Conservation (phyloP, 2,888 invertebrate species). For the Pterostichus niger region DNA sequence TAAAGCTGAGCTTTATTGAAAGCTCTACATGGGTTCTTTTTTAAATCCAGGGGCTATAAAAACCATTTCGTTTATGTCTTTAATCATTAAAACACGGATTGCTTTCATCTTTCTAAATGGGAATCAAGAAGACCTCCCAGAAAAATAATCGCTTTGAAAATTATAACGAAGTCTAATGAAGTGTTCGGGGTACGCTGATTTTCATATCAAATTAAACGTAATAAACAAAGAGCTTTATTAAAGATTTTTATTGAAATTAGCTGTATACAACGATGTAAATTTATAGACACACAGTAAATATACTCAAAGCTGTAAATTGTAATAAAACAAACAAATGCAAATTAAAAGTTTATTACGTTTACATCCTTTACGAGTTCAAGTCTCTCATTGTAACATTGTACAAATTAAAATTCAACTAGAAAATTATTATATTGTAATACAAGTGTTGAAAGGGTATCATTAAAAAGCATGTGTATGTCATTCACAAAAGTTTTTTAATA, state of each 20-base stretch:
- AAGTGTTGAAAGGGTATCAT: no score
- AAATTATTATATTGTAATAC: no score
- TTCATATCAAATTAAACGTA: slow-evolving; percentile 5
- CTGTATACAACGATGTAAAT: neutral
- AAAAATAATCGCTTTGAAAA: slow-evolving; percentile 29
- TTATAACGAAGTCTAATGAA: slow-evolving; percentile 47
- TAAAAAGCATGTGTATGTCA: no score
- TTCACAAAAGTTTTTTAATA: no score
- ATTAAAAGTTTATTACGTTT: no score
- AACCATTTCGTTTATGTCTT: slow-evolving; percentile 55
- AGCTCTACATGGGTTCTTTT: slow-evolving; percentile 55
- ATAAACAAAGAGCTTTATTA: slow-evolving; percentile 16
- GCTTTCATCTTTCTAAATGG: slow-evolving; percentile 15
- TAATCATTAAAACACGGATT: slow-evolving; percentile 46
- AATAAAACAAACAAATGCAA: no score
- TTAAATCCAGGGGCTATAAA: slow-evolving; percentile 33
- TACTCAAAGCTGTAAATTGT: no score
- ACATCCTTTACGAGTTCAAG: no score
- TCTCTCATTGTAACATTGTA: no score
- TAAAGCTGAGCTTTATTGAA: slow-evolving; percentile 63
- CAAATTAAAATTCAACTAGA: no score
- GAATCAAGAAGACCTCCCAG: neutral
- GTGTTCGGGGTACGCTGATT: slow-evolving; percentile 2
- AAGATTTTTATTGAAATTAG: slow-evolving; percentile 2
- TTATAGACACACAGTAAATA: neutral